Evolutionary conservation across 1,140 invertebrate species (phyloP).

Genomic region (Trichogramma pretiosum): DNA sequence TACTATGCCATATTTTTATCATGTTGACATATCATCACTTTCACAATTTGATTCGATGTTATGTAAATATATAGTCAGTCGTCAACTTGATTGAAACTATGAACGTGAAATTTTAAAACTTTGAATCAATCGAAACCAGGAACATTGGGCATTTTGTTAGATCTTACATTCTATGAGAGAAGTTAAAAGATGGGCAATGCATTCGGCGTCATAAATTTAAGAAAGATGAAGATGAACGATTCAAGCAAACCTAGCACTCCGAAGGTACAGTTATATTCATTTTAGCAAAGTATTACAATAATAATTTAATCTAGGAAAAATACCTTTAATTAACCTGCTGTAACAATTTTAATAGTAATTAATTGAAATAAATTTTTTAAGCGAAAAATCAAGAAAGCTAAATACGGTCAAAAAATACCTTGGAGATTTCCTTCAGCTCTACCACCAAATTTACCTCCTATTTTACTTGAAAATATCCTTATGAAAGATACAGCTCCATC

Average conservation of each 20-base stretch:
- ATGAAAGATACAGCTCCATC: constrained; percentile 96
- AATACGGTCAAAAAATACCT: constrained; percentile 87
- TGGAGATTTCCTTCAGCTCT: constrained; percentile 84
- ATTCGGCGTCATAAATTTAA: constrained; percentile 57
- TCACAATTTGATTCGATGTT: too few species aligned
- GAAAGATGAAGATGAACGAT: constrained; percentile 73
- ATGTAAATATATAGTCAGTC: too few species aligned
- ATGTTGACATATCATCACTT: too few species aligned
- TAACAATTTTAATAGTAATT: background rate
- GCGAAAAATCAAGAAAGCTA: constrained; percentile 25
- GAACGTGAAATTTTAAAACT: too few species aligned
- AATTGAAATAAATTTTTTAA: background rate
- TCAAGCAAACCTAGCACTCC: constrained; percentile 69
- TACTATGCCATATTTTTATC: too few species aligned
- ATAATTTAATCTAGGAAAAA: background rate
- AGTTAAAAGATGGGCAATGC: constrained; percentile 61
- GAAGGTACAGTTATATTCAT: constrained; percentile 42
- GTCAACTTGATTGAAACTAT: too few species aligned
- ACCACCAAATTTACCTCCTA: constrained; percentile 96
- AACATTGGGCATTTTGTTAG: too few species aligned
- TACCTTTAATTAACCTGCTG: background rate
- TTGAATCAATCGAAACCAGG: too few species aligned
- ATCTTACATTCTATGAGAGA: constrained; percentile 4
- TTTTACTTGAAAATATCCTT: constrained; percentile 94
- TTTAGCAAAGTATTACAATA: background rate